A percentile compares a stretch with the other conserved stretches of the same genome.
phyloP scores from a whole-genome alignment of 2,888 invertebrate genomes.

The Eilema sororculum region DNA sequence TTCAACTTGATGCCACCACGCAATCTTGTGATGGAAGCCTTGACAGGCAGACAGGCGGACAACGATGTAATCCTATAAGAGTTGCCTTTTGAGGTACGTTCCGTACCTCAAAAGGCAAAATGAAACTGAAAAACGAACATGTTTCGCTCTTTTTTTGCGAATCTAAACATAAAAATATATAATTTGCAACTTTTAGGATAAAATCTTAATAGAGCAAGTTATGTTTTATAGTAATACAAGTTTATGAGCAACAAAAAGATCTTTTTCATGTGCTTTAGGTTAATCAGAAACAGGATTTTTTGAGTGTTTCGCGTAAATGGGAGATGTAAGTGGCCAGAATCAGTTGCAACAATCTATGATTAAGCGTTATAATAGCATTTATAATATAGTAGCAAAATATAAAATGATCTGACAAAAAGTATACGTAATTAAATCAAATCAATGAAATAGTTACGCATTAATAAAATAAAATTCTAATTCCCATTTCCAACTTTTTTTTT shows the following conservation, averaged over 20 bases:
- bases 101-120: too few relatives aligned
- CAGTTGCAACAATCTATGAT: constrained; percentile 1
- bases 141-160: neutral
- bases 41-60: too few relatives aligned
- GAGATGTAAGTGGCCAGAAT: neutral
- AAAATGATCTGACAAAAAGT: too few relatives aligned
- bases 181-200: neutral
- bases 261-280: neutral
- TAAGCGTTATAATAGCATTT: neutral
- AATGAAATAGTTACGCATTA: too few relatives aligned
- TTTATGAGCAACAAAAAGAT: neutral
- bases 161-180: neutral
- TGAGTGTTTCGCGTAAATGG: neutral
- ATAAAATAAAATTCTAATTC: too few relatives aligned
- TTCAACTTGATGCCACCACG: too few relatives aligned
- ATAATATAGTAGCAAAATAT: neutral
- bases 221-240: neutral
- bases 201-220: neutral
- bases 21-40: too few relatives aligned
- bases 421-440: too few relatives aligned
- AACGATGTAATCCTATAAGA: too few relatives aligned
- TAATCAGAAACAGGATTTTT: neutral
- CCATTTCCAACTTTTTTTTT: too few relatives aligned
- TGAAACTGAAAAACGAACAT: too few relatives aligned
- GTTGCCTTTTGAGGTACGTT: too few relatives aligned